Evolutionary conservation across 2,888 invertebrate species (phyloP).

Genomic region (Drosophila histrio): DNA sequence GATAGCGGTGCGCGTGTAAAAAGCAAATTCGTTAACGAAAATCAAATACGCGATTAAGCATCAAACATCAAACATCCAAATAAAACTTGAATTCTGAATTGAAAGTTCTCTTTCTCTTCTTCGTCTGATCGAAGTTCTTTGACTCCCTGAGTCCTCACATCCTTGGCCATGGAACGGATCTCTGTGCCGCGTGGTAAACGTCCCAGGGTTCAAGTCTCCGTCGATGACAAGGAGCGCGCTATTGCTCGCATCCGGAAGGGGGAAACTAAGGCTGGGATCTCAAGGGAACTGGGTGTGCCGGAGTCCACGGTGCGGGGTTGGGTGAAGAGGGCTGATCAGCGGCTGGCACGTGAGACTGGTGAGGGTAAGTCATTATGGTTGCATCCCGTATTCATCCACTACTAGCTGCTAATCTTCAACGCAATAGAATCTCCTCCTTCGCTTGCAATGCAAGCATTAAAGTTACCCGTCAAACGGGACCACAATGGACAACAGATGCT

Average conservation of each 20-base stretch:
- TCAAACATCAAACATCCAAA: background rate
- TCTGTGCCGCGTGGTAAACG: conserved; percentile 62
- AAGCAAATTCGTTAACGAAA: conserved; percentile 28
- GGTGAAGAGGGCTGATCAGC: conserved; percentile 69
- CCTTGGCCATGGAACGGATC: conserved; percentile 44
- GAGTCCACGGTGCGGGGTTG: conserved; percentile 71
- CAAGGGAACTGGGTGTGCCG: conserved; percentile 68
- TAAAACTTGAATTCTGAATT: background rate
- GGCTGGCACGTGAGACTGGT: conserved; percentile 42
- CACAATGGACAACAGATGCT: conserved; percentile 24
- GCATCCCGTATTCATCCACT: background rate
- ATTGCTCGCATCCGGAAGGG: conserved; percentile 68
- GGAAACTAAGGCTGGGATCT: conserved; percentile 70
- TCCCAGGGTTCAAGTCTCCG: conserved; percentile 64
- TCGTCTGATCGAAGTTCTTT: too few species aligned
- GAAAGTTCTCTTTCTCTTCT: background rate
- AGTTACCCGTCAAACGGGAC: conserved; percentile 46
- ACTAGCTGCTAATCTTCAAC: background rate
- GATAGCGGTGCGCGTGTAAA: conserved; percentile 41
- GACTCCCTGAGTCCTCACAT: background rate
- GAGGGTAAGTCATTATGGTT: conserved; percentile 37
- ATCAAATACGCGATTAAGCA: conserved; percentile 28
- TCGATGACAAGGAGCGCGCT: conserved; percentile 63
- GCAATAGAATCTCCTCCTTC: background rate
- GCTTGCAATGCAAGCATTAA: conserved; percentile 1